Evolutionary conservation across 2,888 invertebrate genomes (phyloP).

Genomic region (Latheticus oryzae): DNA sequence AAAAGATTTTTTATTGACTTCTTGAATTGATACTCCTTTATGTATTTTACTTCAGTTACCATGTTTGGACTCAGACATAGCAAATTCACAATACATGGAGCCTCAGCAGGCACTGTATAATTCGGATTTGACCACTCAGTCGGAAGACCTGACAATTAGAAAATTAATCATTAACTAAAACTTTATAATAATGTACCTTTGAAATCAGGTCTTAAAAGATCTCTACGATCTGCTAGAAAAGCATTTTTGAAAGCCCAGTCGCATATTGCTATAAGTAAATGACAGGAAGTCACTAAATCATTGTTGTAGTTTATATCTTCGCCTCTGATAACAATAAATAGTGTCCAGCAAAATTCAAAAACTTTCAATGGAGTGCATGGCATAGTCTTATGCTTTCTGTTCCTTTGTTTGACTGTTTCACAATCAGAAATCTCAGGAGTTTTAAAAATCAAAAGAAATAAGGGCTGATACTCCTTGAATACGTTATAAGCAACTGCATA

Average conservation of each 20-base stretch:
- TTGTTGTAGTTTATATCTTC: constrained; percentile 88
- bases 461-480: constrained; percentile 90
- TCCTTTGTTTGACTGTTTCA: constrained; percentile 68
- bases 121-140: constrained; percentile 72
- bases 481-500: constrained; percentile 95
- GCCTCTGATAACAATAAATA: constrained; percentile 90
- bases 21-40: constrained; percentile 89
- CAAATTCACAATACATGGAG: constrained; percentile 80
- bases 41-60: constrained; percentile 88
- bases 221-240: constrained; percentile 80
- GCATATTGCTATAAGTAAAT: constrained; percentile 89
- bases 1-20: constrained; percentile 82
- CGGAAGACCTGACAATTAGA: too few relatives aligned
- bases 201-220: constrained; percentile 87
- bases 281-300: constrained; percentile 94
- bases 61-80: constrained; percentile 61
- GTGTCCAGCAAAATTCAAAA: constrained; percentile 94
- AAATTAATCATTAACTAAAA: constrained; percentile 67
- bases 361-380: constrained; percentile 86
- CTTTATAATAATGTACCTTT: constrained; percentile 79
- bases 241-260: constrained; percentile 93
- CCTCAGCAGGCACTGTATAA: constrained; percentile 72
- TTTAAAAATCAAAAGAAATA: constrained; percentile 88
- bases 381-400: constrained; percentile 74
- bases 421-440: constrained; percentile 69